Evolutionary conservation across 2,113 vertebrate species (phyloP).

Genomic region (Oreochromis niloticus): DNA sequence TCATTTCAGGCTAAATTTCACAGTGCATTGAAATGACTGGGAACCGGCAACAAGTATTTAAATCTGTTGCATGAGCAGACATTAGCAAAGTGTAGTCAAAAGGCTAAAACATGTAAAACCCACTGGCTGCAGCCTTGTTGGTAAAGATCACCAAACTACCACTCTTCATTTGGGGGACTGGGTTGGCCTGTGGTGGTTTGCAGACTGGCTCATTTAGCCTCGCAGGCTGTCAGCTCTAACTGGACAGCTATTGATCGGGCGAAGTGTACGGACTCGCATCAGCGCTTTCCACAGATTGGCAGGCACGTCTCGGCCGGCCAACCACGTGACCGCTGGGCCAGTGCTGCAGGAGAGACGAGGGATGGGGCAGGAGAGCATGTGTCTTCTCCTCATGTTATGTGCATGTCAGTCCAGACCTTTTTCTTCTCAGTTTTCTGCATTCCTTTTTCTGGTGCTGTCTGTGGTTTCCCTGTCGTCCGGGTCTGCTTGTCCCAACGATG

Average conservation of each 20-base stretch:
- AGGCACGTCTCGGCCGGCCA: not conserved
- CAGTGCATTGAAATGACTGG: not conserved
- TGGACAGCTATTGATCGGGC: slow-evolving; percentile 8
- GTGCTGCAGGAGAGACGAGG: not conserved
- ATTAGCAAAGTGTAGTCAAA: not conserved
- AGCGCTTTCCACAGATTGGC: slow-evolving; percentile 11
- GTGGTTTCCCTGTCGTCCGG: slow-evolving; percentile 3
- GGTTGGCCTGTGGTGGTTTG: not conserved
- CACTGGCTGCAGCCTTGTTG: not conserved
- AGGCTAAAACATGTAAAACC: not conserved
- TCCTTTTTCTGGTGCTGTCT: slow-evolving; percentile 23
- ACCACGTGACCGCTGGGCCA: not conserved
- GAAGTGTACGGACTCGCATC: slow-evolving; percentile 1
- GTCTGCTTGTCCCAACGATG: slow-evolving; percentile 49
- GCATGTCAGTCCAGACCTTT: slow-evolving; percentile 59
- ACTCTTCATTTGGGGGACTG: not conserved
- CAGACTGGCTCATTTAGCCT: not conserved
- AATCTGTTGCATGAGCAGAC: not conserved
- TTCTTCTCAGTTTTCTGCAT: not conserved
- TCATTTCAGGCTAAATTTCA: not conserved
- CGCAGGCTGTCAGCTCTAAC: slow-evolving; percentile 5
- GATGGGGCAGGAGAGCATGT: slow-evolving; percentile 51
- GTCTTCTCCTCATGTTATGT: slow-evolving; percentile 48
- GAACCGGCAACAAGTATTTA: not conserved
- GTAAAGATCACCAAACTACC: not conserved